A percentile compares a stretch with the other conserved stretches of the same genome.
These are phyloP conservation scores for Salvator merianae DNA, from an alignment of 2,113 vertebrate genomes.

Conservation along the genomic window DNA sequence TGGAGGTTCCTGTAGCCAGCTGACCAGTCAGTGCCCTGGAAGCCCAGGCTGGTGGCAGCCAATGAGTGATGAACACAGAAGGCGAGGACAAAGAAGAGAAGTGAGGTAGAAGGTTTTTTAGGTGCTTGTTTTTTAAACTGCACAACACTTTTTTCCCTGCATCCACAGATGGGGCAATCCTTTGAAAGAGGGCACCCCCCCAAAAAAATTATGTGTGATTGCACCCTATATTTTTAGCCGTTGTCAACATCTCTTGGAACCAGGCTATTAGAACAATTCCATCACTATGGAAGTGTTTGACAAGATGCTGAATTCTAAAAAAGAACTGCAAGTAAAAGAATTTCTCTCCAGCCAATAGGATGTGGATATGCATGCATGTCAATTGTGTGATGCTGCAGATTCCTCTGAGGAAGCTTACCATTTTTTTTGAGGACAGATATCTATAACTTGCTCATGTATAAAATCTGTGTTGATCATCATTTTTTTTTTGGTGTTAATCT, in stretches of 20 bases:
- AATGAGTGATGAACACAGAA: no score
- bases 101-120: no score
- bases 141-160: no score
- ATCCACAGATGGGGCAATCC: no score
- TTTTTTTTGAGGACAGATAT: background rate
- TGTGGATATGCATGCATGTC: conserved; percentile 47
- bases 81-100: no score
- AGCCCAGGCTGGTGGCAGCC: no score
- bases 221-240: background rate
- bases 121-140: no score
- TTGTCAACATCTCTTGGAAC: background rate
- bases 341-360: conserved; percentile 38
- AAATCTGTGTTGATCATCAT: conserved; percentile 15
- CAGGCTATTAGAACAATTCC: background rate
- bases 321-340: background rate
- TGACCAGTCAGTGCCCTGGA: no score
- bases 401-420: conserved; percentile 29
- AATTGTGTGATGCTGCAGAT: conserved; percentile 51
- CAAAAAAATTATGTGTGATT: no score
- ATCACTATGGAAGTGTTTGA: background rate
- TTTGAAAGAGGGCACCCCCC: no score
- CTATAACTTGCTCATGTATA: background rate
- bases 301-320: background rate
- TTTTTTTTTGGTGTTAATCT: background rate
- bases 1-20: no score